Evolutionary conservation across 2,888 invertebrate species (phyloP).

Genomic region (Mesorhabditis sp.): DNA sequence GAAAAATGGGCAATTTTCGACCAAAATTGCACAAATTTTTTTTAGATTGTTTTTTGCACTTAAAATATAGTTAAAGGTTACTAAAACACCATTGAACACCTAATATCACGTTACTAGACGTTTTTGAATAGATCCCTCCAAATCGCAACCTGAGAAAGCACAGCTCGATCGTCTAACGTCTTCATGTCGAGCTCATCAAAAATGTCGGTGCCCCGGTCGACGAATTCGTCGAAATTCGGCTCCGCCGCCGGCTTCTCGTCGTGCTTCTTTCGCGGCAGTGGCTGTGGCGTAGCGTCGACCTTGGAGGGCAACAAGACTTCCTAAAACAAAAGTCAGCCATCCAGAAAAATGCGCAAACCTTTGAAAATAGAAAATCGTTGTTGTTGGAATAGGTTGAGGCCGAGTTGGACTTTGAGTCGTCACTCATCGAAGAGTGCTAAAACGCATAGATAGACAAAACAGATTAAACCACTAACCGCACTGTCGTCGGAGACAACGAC

Average conservation of each 20-base stretch:
- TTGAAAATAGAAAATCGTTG: not conserved
- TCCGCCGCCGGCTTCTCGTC: not conserved
- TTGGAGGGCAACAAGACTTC: not conserved
- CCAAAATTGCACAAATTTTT: too few species aligned
- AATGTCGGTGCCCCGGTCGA: not conserved
- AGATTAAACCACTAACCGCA: not conserved
- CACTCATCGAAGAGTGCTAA: slow-evolving; percentile 2
- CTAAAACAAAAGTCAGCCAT: not conserved
- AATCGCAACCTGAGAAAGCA: not conserved
- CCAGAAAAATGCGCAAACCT: too few species aligned
- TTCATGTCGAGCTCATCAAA: not conserved
- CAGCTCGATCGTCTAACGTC: slow-evolving; percentile 3
- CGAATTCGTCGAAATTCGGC: not conserved
- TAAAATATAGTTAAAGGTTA: too few species aligned
- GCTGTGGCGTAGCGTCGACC: not conserved
- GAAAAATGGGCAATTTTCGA: too few species aligned
- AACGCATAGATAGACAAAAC: not conserved
- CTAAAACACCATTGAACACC: too few species aligned
- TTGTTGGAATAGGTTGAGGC: not conserved
- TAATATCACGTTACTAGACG: too few species aligned
- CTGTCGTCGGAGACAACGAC: not conserved
- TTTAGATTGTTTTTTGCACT: too few species aligned
- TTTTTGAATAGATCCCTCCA: too few species aligned
- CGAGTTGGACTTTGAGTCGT: not conserved
- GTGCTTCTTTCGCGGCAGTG: not conserved